A percentile compares a stretch with the other conserved stretches of the same genome.
phyloP scores from a whole-genome alignment of 2,797 vertebrate species.

The Oreonectes daqikongensis region DNA sequence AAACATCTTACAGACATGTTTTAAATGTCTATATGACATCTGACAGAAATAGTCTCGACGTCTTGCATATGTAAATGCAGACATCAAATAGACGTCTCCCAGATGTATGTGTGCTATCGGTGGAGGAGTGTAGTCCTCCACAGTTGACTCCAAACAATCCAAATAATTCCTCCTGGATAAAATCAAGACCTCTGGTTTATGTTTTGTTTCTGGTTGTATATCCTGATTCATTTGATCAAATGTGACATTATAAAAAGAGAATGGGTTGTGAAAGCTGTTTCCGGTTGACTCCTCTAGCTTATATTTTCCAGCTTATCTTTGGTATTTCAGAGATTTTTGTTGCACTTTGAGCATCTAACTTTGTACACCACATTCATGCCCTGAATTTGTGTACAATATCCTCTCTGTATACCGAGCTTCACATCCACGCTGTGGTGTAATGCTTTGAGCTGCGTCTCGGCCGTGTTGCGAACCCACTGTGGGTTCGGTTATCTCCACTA shows the following conservation, averaged over 20 bases:
- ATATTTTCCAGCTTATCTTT: not conserved
- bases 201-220: not conserved
- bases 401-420: conserved; percentile 8
- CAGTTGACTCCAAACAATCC: too few relatives aligned
- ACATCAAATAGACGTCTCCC: too few relatives aligned
- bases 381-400: conserved; percentile 16
- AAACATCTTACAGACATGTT: too few relatives aligned
- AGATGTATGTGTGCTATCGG: too few relatives aligned
- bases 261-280: not conserved
- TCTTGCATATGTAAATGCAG: too few relatives aligned
- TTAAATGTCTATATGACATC: too few relatives aligned
- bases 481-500: conserved; percentile 35
- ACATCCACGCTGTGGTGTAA: conserved; percentile 18
- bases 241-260: not conserved
- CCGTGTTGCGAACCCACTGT: conserved; percentile 27
- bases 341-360: not conserved
- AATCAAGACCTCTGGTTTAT: not conserved
- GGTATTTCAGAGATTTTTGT: not conserved
- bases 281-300: not conserved
- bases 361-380: not conserved
- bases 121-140: too few relatives aligned
- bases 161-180: not conserved
- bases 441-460: conserved; percentile 2
- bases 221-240: not conserved
- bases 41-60: too few relatives aligned